Conservation (phyloP, 2,888 invertebrate species). For the Cylindroiulus punctatus region DNA sequence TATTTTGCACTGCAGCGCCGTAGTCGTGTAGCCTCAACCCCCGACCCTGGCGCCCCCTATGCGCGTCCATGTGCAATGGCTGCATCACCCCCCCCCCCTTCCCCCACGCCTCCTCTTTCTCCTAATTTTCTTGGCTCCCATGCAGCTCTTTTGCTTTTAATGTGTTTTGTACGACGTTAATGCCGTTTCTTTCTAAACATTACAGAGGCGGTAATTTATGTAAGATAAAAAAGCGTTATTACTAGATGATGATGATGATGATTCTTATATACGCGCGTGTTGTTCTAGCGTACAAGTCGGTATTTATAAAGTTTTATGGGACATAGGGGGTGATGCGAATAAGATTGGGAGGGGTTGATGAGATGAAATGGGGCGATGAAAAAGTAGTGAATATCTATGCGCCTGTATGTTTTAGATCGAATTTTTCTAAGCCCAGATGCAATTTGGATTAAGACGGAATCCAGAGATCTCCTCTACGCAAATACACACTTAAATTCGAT, state of each 20-base stretch:
- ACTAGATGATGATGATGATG: conserved; percentile 51
- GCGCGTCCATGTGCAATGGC: background rate
- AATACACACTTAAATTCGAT: conserved; percentile 47
- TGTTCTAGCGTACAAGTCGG: background rate
- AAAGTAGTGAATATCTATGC: background rate
- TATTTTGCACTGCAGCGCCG: conserved; percentile 36
- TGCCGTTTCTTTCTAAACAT: conserved; percentile 49
- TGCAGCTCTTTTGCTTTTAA: conserved; percentile 49
- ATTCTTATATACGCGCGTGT: conserved; percentile 30
- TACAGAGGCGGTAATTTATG: conserved; percentile 48
- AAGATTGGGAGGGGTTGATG: background rate
- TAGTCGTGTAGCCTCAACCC: background rate
- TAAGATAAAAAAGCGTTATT: conserved; percentile 50
- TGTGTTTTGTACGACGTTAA: conserved; percentile 50
- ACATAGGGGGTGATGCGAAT: conserved; percentile 43
- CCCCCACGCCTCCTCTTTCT: background rate
- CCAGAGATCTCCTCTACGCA: conserved; percentile 44
- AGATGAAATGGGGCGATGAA: background rate
- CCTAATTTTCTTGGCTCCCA: conserved; percentile 46
- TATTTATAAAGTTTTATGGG: conserved; percentile 47
- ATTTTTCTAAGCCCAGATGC: conserved; percentile 30
- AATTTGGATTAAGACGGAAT: conserved; percentile 43
- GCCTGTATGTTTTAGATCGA: conserved; percentile 24
- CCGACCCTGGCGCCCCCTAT: background rate
- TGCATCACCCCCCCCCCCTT: background rate